Percentiles rank a stretch among this genome's conserved stretches.
phyloP scores from a whole-genome alignment of 2,797 vertebrate genomes.

The Lerista edwardsae region DNA sequence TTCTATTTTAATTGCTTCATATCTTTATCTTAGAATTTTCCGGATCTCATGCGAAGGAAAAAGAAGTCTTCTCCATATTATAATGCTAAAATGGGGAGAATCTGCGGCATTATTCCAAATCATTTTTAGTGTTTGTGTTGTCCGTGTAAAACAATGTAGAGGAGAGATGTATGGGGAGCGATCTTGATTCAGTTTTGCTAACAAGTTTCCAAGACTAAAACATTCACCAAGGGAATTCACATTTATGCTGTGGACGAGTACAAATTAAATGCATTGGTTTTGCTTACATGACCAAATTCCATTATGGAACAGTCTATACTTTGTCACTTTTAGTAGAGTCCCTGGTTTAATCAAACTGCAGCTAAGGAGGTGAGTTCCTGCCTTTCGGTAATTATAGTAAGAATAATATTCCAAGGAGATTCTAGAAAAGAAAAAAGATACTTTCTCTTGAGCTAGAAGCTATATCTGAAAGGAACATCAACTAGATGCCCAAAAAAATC shows the following conservation, averaged over 20 bases:
- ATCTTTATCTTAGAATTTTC: slow-evolving; percentile 38
- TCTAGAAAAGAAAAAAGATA: slow-evolving; percentile 36
- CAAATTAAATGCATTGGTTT: slow-evolving; percentile 54
- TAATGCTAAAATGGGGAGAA: slow-evolving; percentile 58
- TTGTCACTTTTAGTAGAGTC: slow-evolving; percentile 17
- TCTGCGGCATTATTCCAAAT: slow-evolving; percentile 60
- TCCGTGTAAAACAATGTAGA: slow-evolving; percentile 61
- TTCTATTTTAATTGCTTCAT: slow-evolving; percentile 43
- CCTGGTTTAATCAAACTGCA: not conserved
- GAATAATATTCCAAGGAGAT: slow-evolving; percentile 18
- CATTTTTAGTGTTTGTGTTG: slow-evolving; percentile 60
- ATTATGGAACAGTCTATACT: slow-evolving; percentile 42
- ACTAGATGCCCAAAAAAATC: not conserved
- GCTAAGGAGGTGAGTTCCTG: not conserved
- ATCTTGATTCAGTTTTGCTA: slow-evolving; percentile 60
- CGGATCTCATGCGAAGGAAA: not conserved
- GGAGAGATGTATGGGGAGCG: slow-evolving; percentile 58
- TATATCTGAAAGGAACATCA: slow-evolving; percentile 40
- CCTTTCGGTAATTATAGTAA: slow-evolving; percentile 36
- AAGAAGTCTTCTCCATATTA: slow-evolving; percentile 45
- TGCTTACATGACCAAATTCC: slow-evolving; percentile 40
- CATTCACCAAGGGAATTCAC: slow-evolving; percentile 49
- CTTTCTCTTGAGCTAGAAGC: slow-evolving; percentile 34
- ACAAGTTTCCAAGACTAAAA: slow-evolving; percentile 61
- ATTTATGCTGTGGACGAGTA: slow-evolving; percentile 41